Percentiles rank a stretch among this genome's conserved stretches.
Evolutionary conservation across 64 coral and sea anemone genomes (phyloP).

Genomic region (Catalaphyllia jardinei): DNA sequence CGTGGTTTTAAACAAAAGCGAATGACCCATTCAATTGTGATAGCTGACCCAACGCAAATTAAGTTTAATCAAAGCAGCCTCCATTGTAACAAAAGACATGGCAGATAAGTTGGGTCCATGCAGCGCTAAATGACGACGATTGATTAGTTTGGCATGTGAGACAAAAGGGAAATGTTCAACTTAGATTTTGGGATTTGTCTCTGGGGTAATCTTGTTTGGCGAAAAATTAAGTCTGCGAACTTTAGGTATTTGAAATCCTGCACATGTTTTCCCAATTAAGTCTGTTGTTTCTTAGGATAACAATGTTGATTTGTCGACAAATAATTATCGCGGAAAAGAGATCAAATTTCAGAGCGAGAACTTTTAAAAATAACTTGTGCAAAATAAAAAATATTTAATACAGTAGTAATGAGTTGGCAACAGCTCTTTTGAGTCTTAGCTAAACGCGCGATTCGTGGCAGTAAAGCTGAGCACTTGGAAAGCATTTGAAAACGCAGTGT

Average conservation of each 20-base stretch:
- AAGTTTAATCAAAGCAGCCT: conserved; percentile 25
- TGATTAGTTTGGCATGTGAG: neutral
- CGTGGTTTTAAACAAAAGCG: neutral
- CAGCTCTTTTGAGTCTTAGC: neutral
- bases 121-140: conserved; percentile 2
- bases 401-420: neutral
- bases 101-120: neutral
- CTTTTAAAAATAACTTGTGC: neutral
- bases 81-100: neutral
- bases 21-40: conserved; percentile 29
- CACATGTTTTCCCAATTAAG: conserved; percentile 6
- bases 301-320: neutral
- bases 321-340: neutral
- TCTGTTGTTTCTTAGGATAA: conserved; percentile 32
- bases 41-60: conserved; percentile 18
- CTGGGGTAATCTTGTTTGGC: conserved; percentile 20
- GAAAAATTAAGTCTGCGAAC: conserved; percentile 12
- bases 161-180: conserved; percentile 13
- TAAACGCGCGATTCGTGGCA: neutral
- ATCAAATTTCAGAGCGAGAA: neutral
- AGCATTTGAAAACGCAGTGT: neutral
- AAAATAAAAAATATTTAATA: neutral
- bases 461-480: neutral
- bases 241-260: conserved; percentile 19
- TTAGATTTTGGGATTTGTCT: neutral